Evolutionary conservation across 1,140 invertebrate species (phyloP), one percentile per base, ranked within the genome.

Genomic region (Leptestheria dahalacensis): DNA sequence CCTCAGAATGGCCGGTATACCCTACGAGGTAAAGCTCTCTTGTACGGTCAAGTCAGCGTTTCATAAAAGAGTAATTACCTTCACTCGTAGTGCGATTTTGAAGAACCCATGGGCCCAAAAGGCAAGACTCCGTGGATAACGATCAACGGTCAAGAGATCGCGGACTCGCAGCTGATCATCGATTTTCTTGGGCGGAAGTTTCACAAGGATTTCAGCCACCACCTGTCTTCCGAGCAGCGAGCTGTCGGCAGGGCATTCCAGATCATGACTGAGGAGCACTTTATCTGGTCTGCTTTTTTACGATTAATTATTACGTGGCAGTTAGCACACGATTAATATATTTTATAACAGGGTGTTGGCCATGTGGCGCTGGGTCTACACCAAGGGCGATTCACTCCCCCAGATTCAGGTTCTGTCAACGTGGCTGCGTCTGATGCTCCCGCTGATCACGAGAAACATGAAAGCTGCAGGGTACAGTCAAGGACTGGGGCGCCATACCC

Each of bases 61-160:
- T 2, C 2, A 29, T 25, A 54, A 9, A 2, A 20, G 10, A 12
- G 3, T 12, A 9, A 41, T 54, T n/a, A 2, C 24, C 1, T 18
- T 23, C 18, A 26, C 15, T 28, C 23, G 41, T 48, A 66, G 62
- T 62, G 66, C 21, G 70, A 71, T 41, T 65, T 56, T 12, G 58
- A 66, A 3, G 50, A 65, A 11, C 66, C 68, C 4, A 61, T 64
- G 46, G 66, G 68, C 29, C 59, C 67, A 2, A 69, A 67, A 64
- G 67, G 69, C 23, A 72, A 71, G 62, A 66, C 64, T n/a, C 75
- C 75, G 0, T 77, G 74, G 74, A 74, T 77, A 33, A 68, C 67
- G 6, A 66, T 71, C 48, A 74, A 76, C 61, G 74, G 72, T 0
- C 55, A 68, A 48, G 61, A 68, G 6, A 60, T 76, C 1, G 69